Conservation (phyloP, 2,113 vertebrate genomes). For the Pterophyllum scalare region DNA sequence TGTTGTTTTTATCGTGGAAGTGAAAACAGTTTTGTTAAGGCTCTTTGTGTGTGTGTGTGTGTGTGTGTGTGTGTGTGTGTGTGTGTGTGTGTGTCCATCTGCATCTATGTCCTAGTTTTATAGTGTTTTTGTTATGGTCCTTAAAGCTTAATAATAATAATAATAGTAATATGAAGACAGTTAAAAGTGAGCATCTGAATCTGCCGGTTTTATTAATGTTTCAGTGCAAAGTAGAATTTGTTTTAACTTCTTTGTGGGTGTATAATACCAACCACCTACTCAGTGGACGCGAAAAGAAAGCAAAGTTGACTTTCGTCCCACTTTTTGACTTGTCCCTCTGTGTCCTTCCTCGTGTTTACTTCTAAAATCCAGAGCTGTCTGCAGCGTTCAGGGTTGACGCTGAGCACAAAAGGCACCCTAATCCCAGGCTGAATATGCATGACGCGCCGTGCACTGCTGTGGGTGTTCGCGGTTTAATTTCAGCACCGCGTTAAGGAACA, state of each 20-base stretch:
- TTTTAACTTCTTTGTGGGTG: neutral
- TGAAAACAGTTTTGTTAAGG: neutral
- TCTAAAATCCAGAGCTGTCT: conserved; percentile 40
- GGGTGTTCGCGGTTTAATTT: conserved; percentile 53
- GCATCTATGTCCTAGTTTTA: neutral
- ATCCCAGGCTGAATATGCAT: conserved; percentile 65
- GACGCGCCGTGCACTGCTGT: conserved; percentile 40
- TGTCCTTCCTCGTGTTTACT: conserved; percentile 43
- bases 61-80: no score
- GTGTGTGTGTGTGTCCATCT: neutral
- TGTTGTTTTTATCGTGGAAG: conserved; percentile 22
- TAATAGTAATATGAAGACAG: neutral
- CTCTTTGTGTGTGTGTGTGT: neutral
- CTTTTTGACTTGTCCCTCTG: conserved; percentile 4
- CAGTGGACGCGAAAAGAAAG: neutral
- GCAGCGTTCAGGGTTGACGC: conserved; percentile 25
- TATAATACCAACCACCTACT: neutral
- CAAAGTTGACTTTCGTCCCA: neutral
- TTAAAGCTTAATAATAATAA: conserved; percentile 4
- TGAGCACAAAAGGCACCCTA: conserved; percentile 47
- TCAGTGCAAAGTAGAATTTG: neutral
- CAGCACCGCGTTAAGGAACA: conserved; percentile 67
- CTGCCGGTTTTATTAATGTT: conserved; percentile 3
- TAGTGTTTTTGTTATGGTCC: conserved; percentile 1
- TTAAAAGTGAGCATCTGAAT: conserved; percentile 13